A percentile compares a stretch with the other conserved stretches of the same genome.
phyloP scores from a whole-genome alignment of 2,113 vertebrate species.

The Bagarius yarrelli region DNA sequence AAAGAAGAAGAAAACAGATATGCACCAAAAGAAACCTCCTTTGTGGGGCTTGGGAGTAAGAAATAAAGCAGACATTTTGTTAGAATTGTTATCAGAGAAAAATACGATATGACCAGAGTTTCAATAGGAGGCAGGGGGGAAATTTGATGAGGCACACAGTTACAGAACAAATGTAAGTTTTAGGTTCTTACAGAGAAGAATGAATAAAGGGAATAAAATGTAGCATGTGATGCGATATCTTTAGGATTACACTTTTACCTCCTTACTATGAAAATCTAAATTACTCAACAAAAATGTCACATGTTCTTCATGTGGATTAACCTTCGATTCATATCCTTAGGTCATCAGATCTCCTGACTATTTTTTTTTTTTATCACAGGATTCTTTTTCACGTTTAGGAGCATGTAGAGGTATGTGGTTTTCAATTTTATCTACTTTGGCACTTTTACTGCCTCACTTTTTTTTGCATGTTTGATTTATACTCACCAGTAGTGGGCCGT shows the following conservation, averaged over 20 bases:
- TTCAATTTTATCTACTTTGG: background rate
- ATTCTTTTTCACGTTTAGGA: background rate
- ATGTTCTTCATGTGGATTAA: background rate
- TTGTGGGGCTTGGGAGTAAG: background rate
- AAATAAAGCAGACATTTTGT: too few species aligned
- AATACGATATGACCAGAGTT: background rate
- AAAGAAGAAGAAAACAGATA: background rate
- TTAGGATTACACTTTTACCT: background rate
- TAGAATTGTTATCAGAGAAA: background rate
- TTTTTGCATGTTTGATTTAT: background rate
- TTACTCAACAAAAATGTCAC: background rate
- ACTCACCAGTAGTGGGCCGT: too few species aligned
- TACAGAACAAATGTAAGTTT: slow-evolving; percentile 1
- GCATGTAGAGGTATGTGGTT: background rate
- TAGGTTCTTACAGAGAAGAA: background rate
- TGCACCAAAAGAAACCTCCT: background rate
- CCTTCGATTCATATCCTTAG: background rate
- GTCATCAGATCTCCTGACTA: background rate
- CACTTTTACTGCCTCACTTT: background rate
- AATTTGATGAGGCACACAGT: background rate
- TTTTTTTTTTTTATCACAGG: background rate
- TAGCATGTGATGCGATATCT: background rate
- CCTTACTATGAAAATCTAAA: background rate
- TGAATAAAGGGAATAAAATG: background rate
- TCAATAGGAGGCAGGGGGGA: background rate